Base-by-base conservation (phyloP, 2,888 invertebrate genomes). In the Caenorhabditis angaria region DNA sequence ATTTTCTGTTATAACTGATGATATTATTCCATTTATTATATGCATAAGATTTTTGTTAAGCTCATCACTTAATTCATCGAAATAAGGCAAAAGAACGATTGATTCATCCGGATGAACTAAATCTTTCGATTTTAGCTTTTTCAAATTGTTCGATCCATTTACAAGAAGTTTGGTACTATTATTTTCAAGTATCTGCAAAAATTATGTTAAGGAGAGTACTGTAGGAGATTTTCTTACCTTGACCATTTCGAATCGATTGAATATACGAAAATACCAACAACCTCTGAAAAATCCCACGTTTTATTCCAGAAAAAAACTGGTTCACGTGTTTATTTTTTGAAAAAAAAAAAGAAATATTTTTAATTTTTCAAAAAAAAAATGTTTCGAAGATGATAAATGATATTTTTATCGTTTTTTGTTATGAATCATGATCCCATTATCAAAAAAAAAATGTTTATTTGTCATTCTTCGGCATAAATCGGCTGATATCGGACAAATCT, bases 51-150 rank as follows among this genome's bases (percentile, higher is more conserved):
- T 10, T 18, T 20, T 24, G 27, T 60, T 27, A 14, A 50, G 22
- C 18, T 54, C 22, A 2, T 25, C 10, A n/a, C 51, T 32, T 24
- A 35, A 66, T 63, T 66, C 64, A 18, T 71, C 71, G 41, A 71
- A 71, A 64, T 66, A 71, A 6, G 71, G 71, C 28, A 71, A 5
- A 2, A 71, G 27, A 27, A 48, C 24, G 22, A 63, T 55, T 20
- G 66, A 41, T 27, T 65, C 67, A 0, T 47, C 51, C 25, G 71
- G 71, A 3, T 48, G 28, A 24, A 63, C 50, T 27, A 56, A 71
- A 4, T 55, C 20, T 51, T 50, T 32, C 1, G 2, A 41, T 27
- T 20, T 47, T 32, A 71, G 29, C n/a, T 66, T 71, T 10, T 50
- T 47, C 29, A 66, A 18, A 61, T 71, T 71, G 8, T 60, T 59